Conservation (phyloP, 2,113 vertebrate genomes). For the Thunnus thynnus region DNA sequence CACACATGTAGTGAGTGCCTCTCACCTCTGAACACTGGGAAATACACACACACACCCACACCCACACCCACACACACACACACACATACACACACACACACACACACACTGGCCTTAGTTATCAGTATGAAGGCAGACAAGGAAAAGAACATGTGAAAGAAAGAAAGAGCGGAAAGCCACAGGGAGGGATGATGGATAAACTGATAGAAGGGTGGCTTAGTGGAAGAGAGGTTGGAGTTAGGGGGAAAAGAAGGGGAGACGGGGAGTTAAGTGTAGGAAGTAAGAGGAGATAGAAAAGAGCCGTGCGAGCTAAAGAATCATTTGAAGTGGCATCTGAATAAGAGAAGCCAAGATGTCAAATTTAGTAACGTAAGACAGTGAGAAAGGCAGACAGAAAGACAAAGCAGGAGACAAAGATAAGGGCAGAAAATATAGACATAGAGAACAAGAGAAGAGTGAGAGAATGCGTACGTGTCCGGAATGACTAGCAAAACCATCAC, state of each 20-base stretch:
- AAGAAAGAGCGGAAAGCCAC: conserved; percentile 30
- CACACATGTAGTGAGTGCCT: conserved; percentile 87
- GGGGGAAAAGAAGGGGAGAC: background rate
- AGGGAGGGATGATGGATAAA: conserved; percentile 40
- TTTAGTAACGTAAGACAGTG: background rate
- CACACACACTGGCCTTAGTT: conserved; percentile 4
- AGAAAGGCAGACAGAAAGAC: conserved; percentile 16
- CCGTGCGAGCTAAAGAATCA: background rate
- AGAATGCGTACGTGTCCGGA: background rate
- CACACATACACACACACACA: background rate
- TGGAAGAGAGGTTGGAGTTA: conserved; percentile 9
- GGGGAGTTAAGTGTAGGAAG: background rate
- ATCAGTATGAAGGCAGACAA: conserved; percentile 34
- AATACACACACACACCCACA: conserved; percentile 38
- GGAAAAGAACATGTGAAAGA: conserved; percentile 23
- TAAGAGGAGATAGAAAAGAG: conserved; percentile 24
- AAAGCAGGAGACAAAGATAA: conserved; percentile 4
- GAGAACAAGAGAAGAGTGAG: conserved; percentile 8
- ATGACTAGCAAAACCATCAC: conserved; percentile 31
- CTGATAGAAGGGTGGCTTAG: conserved; percentile 46
- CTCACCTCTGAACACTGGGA: conserved; percentile 84
- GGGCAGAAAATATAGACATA: background rate
- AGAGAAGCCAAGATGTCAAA: background rate
- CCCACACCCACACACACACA: conserved; percentile 14
- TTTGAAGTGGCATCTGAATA: background rate